Base-by-base conservation (phyloP, 2,113 vertebrate species). In the Speoplatyrhinus poulsoni region DNA sequence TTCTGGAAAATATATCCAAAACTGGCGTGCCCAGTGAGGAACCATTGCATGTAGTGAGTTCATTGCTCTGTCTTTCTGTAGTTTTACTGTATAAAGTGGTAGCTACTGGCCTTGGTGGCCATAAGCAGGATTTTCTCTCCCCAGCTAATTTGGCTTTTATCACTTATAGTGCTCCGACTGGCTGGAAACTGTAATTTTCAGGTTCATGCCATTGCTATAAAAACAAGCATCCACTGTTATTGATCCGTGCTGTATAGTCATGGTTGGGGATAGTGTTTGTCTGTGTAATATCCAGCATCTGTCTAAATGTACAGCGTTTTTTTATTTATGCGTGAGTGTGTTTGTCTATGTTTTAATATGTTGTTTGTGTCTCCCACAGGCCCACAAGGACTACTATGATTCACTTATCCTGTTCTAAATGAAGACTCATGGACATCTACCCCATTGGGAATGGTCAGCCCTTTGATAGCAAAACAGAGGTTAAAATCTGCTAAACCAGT, bases 91-190 rank as follows among this genome's bases (percentile, higher is more conserved):
- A 86, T 87, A 69, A 85, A 81, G 72, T 82, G 68, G 70, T 48
- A 60, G 73, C 63, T 61, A 83, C 78, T 85, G 74, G 75, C 79
- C 79, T 80, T 33, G 64, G 65, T 80, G 82, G 88, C 85, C 85
- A 87, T 87, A 85, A 89, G 86, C 73, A 70, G 89, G 90, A 88
- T 88, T 89, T 86, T 81, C 84, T 78, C 66, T 87, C 81, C 85
- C 84, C 66, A 72, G 81, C 65, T 76, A 55, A 49, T 62, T 60
- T 72, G 61, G 79, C 79, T 88, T 87, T 82, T 69, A 49, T 69
- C 41, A 26, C 73, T 79, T 81, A 68, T 46, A 50, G 48, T 62
- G 56, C 72, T 66, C 84, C 84, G 62, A 26, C 26, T 26, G 26
- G 26, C 26, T 26, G 26, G 26, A 26, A 26, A 26, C 2, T 26